Base-by-base conservation (phyloP, 2,797 vertebrate species). In the Betta splendens region DNA sequence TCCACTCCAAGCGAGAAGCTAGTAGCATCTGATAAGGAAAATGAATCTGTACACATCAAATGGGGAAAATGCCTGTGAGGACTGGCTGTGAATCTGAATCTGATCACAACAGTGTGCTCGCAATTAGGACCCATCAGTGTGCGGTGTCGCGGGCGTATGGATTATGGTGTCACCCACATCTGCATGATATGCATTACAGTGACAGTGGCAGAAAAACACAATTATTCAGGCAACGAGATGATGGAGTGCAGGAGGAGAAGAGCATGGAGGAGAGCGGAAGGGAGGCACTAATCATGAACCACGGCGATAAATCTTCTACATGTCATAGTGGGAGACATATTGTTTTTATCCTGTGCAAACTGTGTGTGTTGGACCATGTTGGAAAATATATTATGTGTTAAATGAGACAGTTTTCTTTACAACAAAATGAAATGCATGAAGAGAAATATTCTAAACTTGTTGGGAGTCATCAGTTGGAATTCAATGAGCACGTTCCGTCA, bases 51-150 rank as follows among this genome's bases (percentile, higher is more conserved):
- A 49, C 72, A 67, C 35, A 65, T 74, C 40, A 69, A 71, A 55
- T 71, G 35, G 58, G 48, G 37, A 75, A n/a, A n/a, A 58, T 22
- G 18, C 58, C 64, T 55, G 75, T 62, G 71, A 64, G 59, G 77
- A 62, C 57, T 42, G 42, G 78, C 64, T 26, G 58, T 74, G 71
- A 75, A 75, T 84, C 33, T 70, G 73, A 82, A 74, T 66, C 81
- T 50, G 74, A 87, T 83, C 72, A 43, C 61, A 43, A 21, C 56
- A 64, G 40, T 76, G 77, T 68, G 73, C 65, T 64, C 13, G 25
- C 74, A 86, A 85, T 87, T 80, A 89, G 69, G 50, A 71, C 66
- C 84, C 84, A 84, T 91, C 87, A 89, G 76, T 73, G 82, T 47
- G 37, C 1, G 20, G 35, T 63, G 67, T 84, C 64, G 36, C 37